Percentiles rank a stretch among this genome's conserved stretches.
Conservation (phyloP, 92 coral and sea anemone genomes). For the Galaxea fascicularis region DNA sequence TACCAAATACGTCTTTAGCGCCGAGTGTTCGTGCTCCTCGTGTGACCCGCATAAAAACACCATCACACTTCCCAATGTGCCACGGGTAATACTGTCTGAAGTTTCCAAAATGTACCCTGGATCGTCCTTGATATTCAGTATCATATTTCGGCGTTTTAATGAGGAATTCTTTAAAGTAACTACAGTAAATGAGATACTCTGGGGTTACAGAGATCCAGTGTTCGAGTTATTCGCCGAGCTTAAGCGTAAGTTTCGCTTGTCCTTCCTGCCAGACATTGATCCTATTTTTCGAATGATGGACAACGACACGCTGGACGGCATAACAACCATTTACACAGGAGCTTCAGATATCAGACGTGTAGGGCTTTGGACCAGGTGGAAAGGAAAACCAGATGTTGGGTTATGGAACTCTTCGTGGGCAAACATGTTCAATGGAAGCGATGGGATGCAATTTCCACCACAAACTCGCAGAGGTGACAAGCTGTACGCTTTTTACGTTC, state of each 20-base stretch:
- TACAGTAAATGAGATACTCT: slow-evolving; percentile 79
- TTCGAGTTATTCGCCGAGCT: slow-evolving; percentile 61
- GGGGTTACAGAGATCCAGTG: slow-evolving; percentile 87
- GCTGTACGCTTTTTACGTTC: slow-evolving; percentile 74
- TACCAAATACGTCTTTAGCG: slow-evolving; percentile 65
- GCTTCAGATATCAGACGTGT: slow-evolving; percentile 53
- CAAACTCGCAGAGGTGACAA: slow-evolving; percentile 40
- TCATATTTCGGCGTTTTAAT: slow-evolving; percentile 52
- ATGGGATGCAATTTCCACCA: slow-evolving; percentile 91
- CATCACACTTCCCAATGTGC: slow-evolving; percentile 74
- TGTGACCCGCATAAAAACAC: slow-evolving; percentile 69
- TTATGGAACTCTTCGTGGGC: slow-evolving; percentile 83
- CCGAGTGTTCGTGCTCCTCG: slow-evolving; percentile 63
- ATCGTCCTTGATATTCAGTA: slow-evolving; percentile 36
- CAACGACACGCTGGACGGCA: slow-evolving; percentile 80
- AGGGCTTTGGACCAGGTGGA: slow-evolving; percentile 78
- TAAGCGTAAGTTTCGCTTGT: slow-evolving; percentile 48
- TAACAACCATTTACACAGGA: slow-evolving; percentile 74
- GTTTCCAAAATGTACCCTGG: slow-evolving; percentile 69
- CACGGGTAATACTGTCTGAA: slow-evolving; percentile 74
- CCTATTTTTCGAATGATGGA: slow-evolving; percentile 74
- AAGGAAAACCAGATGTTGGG: slow-evolving; percentile 63
- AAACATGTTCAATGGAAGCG: slow-evolving; percentile 94
- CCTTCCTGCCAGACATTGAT: slow-evolving; percentile 73
- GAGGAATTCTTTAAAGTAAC: slow-evolving; percentile 71